A percentile compares a stretch with the other conserved stretches of the same genome.
phyloP scores from a whole-genome alignment of 2,888 invertebrate genomes.

The Gymnocheta viridis region DNA sequence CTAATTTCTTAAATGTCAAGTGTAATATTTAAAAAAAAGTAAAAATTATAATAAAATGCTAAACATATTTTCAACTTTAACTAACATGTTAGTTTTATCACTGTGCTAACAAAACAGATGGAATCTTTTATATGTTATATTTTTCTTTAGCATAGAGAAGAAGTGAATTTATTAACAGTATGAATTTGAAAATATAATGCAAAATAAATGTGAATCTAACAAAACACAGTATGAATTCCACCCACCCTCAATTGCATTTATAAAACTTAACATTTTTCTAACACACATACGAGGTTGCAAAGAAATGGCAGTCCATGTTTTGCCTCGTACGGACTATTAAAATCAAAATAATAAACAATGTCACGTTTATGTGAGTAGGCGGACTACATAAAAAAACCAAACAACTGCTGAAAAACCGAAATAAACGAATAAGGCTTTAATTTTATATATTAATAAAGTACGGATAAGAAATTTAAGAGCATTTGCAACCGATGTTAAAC shows the following conservation, averaged over 20 bases:
- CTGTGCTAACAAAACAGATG: constrained; percentile 28
- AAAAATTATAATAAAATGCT: not conserved
- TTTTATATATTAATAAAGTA: not conserved
- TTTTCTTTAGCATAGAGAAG: constrained; percentile 3
- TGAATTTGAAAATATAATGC: constrained; percentile 8
- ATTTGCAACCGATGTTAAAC: not conserved
- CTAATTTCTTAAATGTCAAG: constrained; percentile 37
- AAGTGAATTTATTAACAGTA: constrained; percentile 25
- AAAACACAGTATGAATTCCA: constrained; percentile 48
- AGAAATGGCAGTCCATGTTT: not conserved
- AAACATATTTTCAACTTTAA: constrained; percentile 19
- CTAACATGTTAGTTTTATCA: not conserved
- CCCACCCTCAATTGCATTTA: constrained; percentile 35
- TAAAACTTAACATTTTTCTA: constrained; percentile 14
- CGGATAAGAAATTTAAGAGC: not conserved
- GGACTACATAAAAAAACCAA: constrained; percentile 36
- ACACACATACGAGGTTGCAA: not conserved
- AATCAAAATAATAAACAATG: constrained; percentile 33
- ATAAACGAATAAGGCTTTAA: not conserved
- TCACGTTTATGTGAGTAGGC: constrained; percentile 56
- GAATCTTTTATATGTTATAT: constrained; percentile 54
- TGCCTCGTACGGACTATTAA: constrained; percentile 7
- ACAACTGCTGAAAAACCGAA: constrained; percentile 27
- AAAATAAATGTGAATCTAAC: constrained; percentile 35
- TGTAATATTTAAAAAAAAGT: constrained; percentile 9